Evolutionary conservation across 1,140 invertebrate genomes (phyloP), one percentile per base, ranked within the genome.

Genomic region (Bursaphelenchus mucronatus): DNA sequence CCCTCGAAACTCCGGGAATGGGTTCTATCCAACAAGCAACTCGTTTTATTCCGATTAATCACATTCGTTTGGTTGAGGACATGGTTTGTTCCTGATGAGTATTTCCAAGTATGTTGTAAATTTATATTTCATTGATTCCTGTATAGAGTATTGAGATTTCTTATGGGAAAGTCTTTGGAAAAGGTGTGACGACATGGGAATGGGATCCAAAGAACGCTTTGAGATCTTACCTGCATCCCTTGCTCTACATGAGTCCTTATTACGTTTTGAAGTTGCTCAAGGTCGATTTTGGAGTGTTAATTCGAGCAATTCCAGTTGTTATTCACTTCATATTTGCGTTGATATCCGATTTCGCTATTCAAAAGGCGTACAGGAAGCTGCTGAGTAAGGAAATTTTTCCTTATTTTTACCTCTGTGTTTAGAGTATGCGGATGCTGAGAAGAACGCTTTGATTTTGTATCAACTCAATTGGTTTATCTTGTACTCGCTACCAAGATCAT

Each of bases 51-150:
- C 30, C 54, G 54, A 21, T 1, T 55, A 4, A 4, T 44, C 11
- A 59, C 41, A 44, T 59, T 59, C 13, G 15, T 50, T 45, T 39
- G 41, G 21, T 6, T 59, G 15, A 13, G 40, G 10, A 59, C 57
- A 44, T 59, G 57, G 57, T 59, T 59, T 50, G 57, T 45, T 6
- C 57, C 57, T 11, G 57, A 59, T 59, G 57, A 59, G 57, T 39
- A 59, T 13, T 59, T 59, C 45, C 57, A 59, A 59, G 57, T 59
- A 50, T n/a, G 53, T 55, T 6, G 19, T 55, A 15, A 21, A 30
- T 55, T 21, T 21, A 45, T 4, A 30, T 13, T 44, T 13, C 19
- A 15, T 55, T 44, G n/a, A 55, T n/a, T 3, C 57, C 2, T 40
- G 19, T 49, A 3, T 39, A 59, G 57, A 59, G 57, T 44, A 44